Percentiles rank a stretch among this genome's conserved stretches.
phyloP scores from a whole-genome alignment of 1,140 invertebrate genomes.

The Leptinotarsa defecta region DNA sequence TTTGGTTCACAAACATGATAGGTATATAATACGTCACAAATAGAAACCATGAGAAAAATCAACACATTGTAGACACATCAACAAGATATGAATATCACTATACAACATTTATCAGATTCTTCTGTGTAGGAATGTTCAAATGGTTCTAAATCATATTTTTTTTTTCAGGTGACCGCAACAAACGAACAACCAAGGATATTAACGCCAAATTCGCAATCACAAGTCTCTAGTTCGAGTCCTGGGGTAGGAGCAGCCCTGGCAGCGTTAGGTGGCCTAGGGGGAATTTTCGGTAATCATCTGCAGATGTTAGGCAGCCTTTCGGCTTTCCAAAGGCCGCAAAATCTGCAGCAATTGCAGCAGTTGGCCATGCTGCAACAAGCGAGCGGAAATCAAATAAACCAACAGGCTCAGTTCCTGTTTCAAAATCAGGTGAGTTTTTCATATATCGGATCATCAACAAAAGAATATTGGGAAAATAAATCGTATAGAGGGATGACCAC shows the following conservation, averaged over 20 bases:
- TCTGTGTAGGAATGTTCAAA: not conserved
- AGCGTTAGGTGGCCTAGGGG: conserved; percentile 59
- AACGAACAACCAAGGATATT: conserved; percentile 60
- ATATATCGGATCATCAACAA: not conserved
- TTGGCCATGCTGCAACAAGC: conserved; percentile 71
- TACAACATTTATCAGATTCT: not conserved
- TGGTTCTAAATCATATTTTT: not conserved
- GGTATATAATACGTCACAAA: no score
- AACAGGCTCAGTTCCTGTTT: conserved; percentile 75
- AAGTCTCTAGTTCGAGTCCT: conserved; percentile 60
- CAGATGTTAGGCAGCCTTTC: conserved; percentile 68
- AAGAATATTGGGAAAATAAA: no score
- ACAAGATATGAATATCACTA: not conserved
- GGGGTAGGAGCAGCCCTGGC: conserved; percentile 65
- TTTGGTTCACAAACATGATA: no score
- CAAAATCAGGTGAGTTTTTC: conserved; percentile 73
- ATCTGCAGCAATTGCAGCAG: conserved; percentile 65
- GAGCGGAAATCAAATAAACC: conserved; percentile 59
- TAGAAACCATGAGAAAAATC: no score
- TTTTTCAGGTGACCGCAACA: conserved; percentile 56
- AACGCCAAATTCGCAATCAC: conserved; percentile 60
- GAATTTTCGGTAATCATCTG: conserved; percentile 66
- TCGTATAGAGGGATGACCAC: no score
- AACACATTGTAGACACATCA: no score
- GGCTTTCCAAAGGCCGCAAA: conserved; percentile 57